Evolutionary conservation across 1,140 invertebrate genomes (phyloP), one percentile per base, ranked within the genome.

Genomic region (Brachionus koreanus): DNA sequence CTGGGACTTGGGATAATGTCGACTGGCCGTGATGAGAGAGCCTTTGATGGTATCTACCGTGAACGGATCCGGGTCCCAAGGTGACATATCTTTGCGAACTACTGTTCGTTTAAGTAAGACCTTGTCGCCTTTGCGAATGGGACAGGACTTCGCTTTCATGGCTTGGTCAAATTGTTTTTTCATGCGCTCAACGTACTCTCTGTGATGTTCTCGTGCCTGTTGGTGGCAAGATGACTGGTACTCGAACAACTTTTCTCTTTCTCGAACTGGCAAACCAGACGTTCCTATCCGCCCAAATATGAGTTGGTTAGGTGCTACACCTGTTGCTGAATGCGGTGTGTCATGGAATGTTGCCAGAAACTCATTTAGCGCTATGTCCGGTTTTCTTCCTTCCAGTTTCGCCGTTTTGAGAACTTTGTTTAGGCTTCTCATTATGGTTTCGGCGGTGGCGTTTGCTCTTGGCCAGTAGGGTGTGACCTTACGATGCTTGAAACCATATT

Each of bases 1-100:
- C 42, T 43, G 6, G 42, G 42, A 43, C 42, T 43, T 5, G 42
- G 42, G 42, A 43, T 43, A 43, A 12, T 43, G 42, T 43, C 42
- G 42, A 43, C 42, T 43, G 42, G 42, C 42, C 42, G 42, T 43
- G 42, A 43, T 43, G 7, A 43, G 42, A 43, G 42, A 43, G 42
- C 42, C 42, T 43, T 43, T 43, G 42, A 43, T 43, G 42, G 12
- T 43, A 9, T 43, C 42, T 43, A 43, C 42, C 42, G 42, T 43
- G 42, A 43, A 43, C 42, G 83, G 84, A 83, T 86, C 84, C 16
- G 85, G 25, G 12, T 79, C 67, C 16, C 85, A 63, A 63, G 42
- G 42, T 43, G 42, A 43, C 42, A 43, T 43, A 13, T 43, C 42
- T 43, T 43, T 43, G 10, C 42, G 42, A 43, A 43, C n/a, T 43